Percentiles rank a stretch among this genome's conserved stretches.
phyloP scores from a whole-genome alignment of 1,140 invertebrate species.

The Oppia nitens region DNA sequence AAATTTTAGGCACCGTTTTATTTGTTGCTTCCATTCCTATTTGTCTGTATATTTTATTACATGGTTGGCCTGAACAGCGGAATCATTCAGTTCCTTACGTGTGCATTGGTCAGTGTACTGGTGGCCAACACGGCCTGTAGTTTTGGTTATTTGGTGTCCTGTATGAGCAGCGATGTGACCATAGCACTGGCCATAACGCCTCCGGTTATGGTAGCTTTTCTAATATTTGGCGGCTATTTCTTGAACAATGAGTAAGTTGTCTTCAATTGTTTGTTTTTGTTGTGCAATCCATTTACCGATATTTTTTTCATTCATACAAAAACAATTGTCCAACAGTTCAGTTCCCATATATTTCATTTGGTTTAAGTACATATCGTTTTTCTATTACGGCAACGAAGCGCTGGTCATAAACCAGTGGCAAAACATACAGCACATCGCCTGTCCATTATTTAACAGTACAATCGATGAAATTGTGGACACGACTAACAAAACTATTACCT shows the following conservation, averaged over 20 bases:
- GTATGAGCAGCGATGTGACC: constrained; percentile 53
- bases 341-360: constrained; percentile 73
- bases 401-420: constrained; percentile 85
- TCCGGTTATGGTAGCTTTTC: constrained; percentile 73
- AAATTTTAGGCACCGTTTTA: constrained; percentile 25
- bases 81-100: constrained; percentile 23
- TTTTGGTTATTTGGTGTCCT: constrained; percentile 61
- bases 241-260: constrained; percentile 59
- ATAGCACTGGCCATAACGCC: constrained; percentile 75
- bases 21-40: constrained; percentile 59
- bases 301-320: background rate
- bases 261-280: background rate
- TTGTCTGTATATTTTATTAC: constrained; percentile 66
- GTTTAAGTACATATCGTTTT: constrained; percentile 87
- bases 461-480: background rate
- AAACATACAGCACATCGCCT: constrained; percentile 53
- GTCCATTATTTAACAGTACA: constrained; percentile 23
- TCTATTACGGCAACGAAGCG: constrained; percentile 81
- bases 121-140: constrained; percentile 30
- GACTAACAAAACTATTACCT: background rate
- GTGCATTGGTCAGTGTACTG: constrained; percentile 25
- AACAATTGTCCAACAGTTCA: constrained; percentile 37
- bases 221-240: constrained; percentile 90
- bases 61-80: constrained; percentile 29
- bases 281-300: background rate